A percentile compares a stretch with the other conserved stretches of the same genome.
phyloP scores from a whole-genome alignment of 2,888 invertebrate species.

The Sarcophaga subvicina region DNA sequence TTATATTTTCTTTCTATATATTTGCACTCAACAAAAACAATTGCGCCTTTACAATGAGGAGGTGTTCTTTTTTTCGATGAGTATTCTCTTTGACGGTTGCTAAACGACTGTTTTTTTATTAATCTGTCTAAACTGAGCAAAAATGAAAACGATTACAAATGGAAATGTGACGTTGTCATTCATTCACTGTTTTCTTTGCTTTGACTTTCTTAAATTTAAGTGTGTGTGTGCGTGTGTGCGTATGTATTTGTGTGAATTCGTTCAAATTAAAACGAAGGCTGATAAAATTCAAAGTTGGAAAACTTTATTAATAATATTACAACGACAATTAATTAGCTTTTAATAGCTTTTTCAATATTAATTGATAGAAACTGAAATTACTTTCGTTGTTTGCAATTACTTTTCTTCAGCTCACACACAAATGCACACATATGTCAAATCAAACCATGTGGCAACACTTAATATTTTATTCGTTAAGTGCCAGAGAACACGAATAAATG shows the following conservation, averaged over 20 bases:
- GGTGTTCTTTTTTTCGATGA: constrained; percentile 40
- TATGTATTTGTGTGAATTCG: too few species aligned
- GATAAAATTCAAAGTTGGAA: too few species aligned
- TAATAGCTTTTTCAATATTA: neutral
- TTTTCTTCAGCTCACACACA: neutral
- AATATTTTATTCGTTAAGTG: neutral
- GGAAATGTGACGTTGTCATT: constrained; percentile 67
- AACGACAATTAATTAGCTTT: too few species aligned
- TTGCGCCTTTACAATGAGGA: constrained; percentile 71
- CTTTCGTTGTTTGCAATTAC: neutral
- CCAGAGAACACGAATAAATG: neutral
- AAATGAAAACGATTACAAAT: constrained; percentile 54
- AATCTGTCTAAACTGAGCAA: constrained; percentile 2
- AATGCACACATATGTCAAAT: neutral
- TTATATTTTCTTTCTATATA: constrained; percentile 45
- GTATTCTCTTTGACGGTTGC: constrained; percentile 71
- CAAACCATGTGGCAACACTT: constrained; percentile 40
- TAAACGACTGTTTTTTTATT: constrained; percentile 72
- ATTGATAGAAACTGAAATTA: neutral
- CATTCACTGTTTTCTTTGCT: constrained; percentile 29
- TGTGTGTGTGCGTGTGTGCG: neutral
- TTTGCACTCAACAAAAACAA: constrained; percentile 72
- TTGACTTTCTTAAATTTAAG: neutral
- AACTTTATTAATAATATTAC: too few species aligned
- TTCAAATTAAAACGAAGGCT: too few species aligned